Evolutionary conservation across 2,113 vertebrate genomes (phyloP).

Genomic region (Cromileptes altivelis): DNA sequence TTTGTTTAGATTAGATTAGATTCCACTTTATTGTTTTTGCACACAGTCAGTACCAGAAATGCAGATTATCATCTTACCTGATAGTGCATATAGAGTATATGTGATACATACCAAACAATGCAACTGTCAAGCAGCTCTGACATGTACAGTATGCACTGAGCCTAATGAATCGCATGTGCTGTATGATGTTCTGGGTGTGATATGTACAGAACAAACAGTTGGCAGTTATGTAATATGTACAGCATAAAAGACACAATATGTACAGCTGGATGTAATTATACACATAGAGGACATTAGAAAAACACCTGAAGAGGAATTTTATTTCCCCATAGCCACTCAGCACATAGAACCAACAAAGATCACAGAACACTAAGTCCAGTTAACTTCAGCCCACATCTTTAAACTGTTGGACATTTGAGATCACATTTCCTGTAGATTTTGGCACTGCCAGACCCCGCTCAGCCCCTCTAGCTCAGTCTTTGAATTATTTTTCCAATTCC

Average conservation of each 20-base stretch:
- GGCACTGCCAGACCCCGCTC: neutral
- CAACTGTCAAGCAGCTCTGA: neutral
- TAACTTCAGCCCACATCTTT: neutral
- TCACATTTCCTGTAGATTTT: slow-evolving; percentile 17
- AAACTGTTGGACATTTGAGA: neutral
- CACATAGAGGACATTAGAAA: neutral
- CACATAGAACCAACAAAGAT: slow-evolving; percentile 9
- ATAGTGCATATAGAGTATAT: neutral
- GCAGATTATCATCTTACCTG: neutral
- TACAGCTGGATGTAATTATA: neutral
- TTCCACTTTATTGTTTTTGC: slow-evolving; percentile 10
- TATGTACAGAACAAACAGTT: neutral
- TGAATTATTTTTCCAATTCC: slow-evolving; percentile 17
- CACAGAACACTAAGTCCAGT: neutral
- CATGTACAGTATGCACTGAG: slow-evolving; percentile 3
- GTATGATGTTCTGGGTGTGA: neutral
- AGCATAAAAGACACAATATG: neutral
- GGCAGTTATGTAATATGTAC: neutral
- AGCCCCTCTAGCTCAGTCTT: slow-evolving; percentile 23
- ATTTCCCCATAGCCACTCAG: neutral
- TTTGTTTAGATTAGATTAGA: slow-evolving; percentile 30
- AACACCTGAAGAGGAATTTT: neutral
- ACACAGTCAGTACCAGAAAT: slow-evolving; percentile 19
- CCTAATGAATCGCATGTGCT: neutral
- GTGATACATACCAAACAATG: neutral